Conservation (phyloP, 2,113 vertebrate species). For the Myrmecophaga tridactyla region DNA sequence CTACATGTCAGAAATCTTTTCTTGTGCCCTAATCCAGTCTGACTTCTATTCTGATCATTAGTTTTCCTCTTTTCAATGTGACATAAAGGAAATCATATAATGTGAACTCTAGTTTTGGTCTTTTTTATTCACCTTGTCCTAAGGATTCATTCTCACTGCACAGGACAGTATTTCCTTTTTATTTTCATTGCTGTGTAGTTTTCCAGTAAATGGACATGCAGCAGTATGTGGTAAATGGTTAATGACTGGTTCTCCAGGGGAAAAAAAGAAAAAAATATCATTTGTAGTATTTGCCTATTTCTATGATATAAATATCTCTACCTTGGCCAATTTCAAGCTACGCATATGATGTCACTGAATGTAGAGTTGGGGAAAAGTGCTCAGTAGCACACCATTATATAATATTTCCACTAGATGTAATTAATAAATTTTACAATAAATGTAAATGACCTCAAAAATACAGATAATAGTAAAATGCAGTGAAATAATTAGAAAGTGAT, state of each 20-base stretch:
- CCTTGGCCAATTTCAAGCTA: neutral
- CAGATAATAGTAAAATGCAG: neutral
- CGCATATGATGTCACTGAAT: neutral
- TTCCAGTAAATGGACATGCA: neutral
- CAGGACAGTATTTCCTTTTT: neutral
- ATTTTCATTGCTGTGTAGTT: neutral
- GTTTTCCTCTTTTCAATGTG: neutral
- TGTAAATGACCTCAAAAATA: neutral
- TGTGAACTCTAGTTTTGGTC: neutral
- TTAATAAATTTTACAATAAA: too few species aligned
- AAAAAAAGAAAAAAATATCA: neutral
- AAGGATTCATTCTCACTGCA: neutral
- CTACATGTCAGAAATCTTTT: neutral
- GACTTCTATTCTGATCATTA: neutral
- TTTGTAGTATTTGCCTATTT: neutral
- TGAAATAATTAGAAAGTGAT: neutral
- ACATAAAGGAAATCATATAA: neutral
- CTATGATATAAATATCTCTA: neutral
- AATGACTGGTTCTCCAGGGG: neutral
- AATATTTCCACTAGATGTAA: too few species aligned
- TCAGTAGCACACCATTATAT: too few species aligned
- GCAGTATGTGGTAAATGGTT: neutral
- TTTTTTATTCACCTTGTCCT: neutral
- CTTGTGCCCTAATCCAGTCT: neutral
- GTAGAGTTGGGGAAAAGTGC: too few species aligned